Evolutionary conservation across 2,888 invertebrate species (phyloP), one percentile per base, ranked within the genome.

Genomic region (Meloe dianella): DNA sequence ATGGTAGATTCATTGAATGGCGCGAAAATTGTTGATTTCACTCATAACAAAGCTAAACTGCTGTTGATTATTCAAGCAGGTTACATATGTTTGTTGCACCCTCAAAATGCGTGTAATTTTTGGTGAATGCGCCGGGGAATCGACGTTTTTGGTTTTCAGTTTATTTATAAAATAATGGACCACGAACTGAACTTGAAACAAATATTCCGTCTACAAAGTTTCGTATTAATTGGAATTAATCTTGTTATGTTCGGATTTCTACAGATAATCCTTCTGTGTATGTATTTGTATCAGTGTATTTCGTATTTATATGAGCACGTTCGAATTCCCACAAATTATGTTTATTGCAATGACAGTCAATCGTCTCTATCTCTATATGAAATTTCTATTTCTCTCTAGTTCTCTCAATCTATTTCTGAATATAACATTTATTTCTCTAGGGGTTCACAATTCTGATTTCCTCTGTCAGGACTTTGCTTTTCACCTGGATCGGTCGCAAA

Each of bases 401-500:
- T 47, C 47, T 54, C 20, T 54, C 12, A 6, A 2, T 54, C 22
- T 20, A 54, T 54, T 22, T 51, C 2, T 51, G 47, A 10, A 51
- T 51, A 51, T 6, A 22, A 3, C 22, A 24, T 24, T 54, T 54
- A 22, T 54, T 24, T 12, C 54, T 24, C 20, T 54, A 14, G 54
- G 9, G 54, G 12, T 14, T 54, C 20, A 22, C 54, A 54, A 54
- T 54, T 54, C 24, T 24, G 24, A 54, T 54, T 54, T 54, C 24
- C 20, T 51, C 5, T 20, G 20, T 54, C 24, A 10, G 22, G 54
- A 54, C 12, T 3, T 14, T 24, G 24, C 54, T 54, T 54, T 54
- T 54, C 54, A 54, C 54, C 54, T 54, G 54, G 24, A 24, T 54
- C 54, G 54, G 54, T 54, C 54, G 54, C 54, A 54, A 54, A 54